Evolutionary conservation across 2,888 invertebrate species (phyloP).

Genomic region (Pycnomerus fuliginosus): DNA sequence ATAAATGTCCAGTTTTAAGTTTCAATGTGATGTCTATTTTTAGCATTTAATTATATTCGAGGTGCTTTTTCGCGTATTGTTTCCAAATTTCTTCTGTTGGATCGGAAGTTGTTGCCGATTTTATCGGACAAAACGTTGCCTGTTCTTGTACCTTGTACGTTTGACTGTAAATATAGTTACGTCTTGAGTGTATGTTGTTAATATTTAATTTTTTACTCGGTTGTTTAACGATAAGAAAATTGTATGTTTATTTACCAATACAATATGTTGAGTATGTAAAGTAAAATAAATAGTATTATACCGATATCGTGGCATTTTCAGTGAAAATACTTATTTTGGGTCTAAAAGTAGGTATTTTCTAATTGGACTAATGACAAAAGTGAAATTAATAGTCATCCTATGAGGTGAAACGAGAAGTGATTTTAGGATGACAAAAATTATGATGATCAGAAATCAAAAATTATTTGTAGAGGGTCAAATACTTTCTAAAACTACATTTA

Average conservation of each 20-base stretch:
- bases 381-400: too few relatives aligned
- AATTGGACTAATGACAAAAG: too few relatives aligned
- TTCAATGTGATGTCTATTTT: conserved; percentile 22
- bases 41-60: conserved; percentile 17
- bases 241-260: conserved; percentile 30
- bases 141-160: conserved; percentile 37
- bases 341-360: too few relatives aligned
- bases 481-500: too few relatives aligned
- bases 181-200: conserved; percentile 35
- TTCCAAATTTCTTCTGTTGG: conserved; percentile 18
- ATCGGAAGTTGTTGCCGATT: conserved; percentile 33
- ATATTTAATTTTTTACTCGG: conserved; percentile 40
- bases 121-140: conserved; percentile 36
- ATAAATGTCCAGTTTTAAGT: conserved; percentile 18
- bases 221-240: conserved; percentile 37
- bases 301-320: too few relatives aligned
- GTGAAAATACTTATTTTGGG: too few relatives aligned
- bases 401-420: too few relatives aligned
- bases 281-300: conserved; percentile 27
- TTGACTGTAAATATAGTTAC: conserved; percentile 34
- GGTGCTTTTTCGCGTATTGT: conserved; percentile 31
- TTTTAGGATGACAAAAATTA: too few relatives aligned
- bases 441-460: too few relatives aligned
- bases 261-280: conserved; percentile 34
- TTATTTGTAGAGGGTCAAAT: too few relatives aligned